Percentiles rank a stretch among this genome's conserved stretches.
phyloP scores from a whole-genome alignment of 2,888 invertebrate species.

The Lasioglossum lativentre region DNA sequence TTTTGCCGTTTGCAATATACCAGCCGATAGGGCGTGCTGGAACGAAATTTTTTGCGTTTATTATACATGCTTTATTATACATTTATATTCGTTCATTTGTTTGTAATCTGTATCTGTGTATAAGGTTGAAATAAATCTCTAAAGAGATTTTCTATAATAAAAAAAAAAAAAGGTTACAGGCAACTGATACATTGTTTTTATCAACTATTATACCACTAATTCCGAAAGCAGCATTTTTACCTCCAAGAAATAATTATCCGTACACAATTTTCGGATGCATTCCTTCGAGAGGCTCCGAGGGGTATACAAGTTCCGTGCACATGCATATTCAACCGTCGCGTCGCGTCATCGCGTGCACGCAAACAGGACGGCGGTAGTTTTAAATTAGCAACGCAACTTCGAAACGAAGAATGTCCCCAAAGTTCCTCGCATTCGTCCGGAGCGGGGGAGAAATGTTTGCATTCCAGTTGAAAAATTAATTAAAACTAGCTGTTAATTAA shows the following conservation, averaged over 20 bases:
- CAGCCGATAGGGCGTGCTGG: too few relatives aligned
- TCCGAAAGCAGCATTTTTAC: not conserved
- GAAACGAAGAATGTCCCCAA: constrained; percentile 8
- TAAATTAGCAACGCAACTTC: constrained; percentile 1
- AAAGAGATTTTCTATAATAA: too few relatives aligned
- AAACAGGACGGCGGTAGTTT: not conserved
- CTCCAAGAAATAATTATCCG: not conserved
- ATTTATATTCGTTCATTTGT: too few relatives aligned
- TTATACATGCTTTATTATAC: too few relatives aligned
- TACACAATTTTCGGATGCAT: not conserved
- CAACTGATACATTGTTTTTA: too few relatives aligned
- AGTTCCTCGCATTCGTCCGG: not conserved
- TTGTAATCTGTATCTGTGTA: too few relatives aligned
- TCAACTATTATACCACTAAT: too few relatives aligned
- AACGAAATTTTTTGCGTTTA: too few relatives aligned
- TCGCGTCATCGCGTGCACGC: not conserved
- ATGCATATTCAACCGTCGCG: not conserved
- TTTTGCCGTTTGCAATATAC: too few relatives aligned
- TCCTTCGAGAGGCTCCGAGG: not conserved
- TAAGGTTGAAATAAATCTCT: too few relatives aligned
- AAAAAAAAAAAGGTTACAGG: too few relatives aligned
- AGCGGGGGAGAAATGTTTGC: not conserved
- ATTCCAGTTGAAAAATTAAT: constrained; percentile 25
- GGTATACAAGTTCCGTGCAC: not conserved
- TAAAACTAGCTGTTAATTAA: constrained; percentile 24